Evolutionary conservation across 1,140 invertebrate genomes (phyloP), one percentile per base, ranked within the genome.

Genomic region (Bombus affinis): DNA sequence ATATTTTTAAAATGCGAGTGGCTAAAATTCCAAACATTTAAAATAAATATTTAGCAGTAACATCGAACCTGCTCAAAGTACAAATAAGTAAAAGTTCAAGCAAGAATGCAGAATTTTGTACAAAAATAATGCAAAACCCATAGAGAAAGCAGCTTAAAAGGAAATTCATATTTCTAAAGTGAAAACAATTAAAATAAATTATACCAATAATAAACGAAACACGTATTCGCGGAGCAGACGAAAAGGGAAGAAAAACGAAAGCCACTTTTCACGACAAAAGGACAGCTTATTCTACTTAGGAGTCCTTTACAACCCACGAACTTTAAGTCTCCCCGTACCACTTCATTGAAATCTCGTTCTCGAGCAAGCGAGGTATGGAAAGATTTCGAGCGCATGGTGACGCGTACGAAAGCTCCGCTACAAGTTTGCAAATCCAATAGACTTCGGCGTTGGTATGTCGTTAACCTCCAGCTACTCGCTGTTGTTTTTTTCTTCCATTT

Each of bases 321-420:
- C 72, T 68, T 47, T 10, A 22, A 66, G 22, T 28, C 39, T 42
- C 2, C 32, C 15, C 71, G 35, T 32, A 22, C 44, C 62, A 53
- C 28, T 76, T 75, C 57, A 83, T 83, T 73, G 81, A 83, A 83
- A 83, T 76, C 81, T 83, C 81, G 72, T 83, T 83, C 59, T n/a
- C 39, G 57, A 74, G 57, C 32, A 47, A 65, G 39, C 53, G 25
- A 47, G 39, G 32, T 37, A 73, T 28, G 32, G 71, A 28, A 72
- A 71, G 81, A 82, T 82, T 82, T 75, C 71, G 32, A 74, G 57
- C 71, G 57, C 71, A 82, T 44, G 81, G n/a, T 39, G 57, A 74
- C 59, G 71, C 53, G 81, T 47, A 74, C 81, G 39, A 75, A 66
- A 75, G 57, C 81, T 68, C 28, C 59, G 9, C 28, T 28, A n/a